Evolutionary conservation across 2,797 vertebrate species (phyloP), one percentile per base, ranked within the genome.

Genomic region (Xenops minutus): DNA sequence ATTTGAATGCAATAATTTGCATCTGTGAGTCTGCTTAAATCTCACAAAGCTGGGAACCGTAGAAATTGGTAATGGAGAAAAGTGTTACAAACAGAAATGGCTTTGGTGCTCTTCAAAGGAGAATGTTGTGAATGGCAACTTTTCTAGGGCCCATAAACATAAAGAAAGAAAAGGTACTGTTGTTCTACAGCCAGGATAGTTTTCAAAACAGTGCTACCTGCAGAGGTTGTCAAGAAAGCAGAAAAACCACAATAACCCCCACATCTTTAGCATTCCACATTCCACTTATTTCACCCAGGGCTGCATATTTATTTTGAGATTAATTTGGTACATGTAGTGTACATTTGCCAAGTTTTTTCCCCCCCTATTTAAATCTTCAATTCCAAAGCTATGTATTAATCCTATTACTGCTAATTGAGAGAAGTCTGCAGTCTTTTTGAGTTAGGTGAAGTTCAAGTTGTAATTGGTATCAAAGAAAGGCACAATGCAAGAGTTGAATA

Each of bases 331-430:
- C 97, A 97, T 98, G 97, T 97, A 98, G 98, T 98, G 98, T 98
- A 98, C 98, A 97, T 98, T 98, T 99, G 98, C 98, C 98, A 99
- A 99, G 98, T 16, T 51, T 97, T 98, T 98, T 98, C 98, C 98
- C 98, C 97, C 94, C 96, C 98, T 98, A 97, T 98, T 99, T 99
- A 99, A 99, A 98, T 98, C 98, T 98, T 97, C 97, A 98, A 85
- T 98, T 98, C 97, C 98, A 98, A 98, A 98, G 98, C 98, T 98
- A 97, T 98, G 95, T 97, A 98, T 97, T 99, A 99, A 99, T 99
- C 99, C 98, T 99, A 98, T 99, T 99, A 99, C 97, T 98, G 95
- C 98, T 98, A 99, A 99, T 99, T 99, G 98, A 99, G 98, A 98
- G 98, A 98, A 98, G 98, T 98, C 97, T 98, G 97, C 97, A 98